These are phyloP conservation scores for Deroplatys truncata DNA, from an alignment of 2,888 invertebrate genomes.

Conservation along the genomic window DNA sequence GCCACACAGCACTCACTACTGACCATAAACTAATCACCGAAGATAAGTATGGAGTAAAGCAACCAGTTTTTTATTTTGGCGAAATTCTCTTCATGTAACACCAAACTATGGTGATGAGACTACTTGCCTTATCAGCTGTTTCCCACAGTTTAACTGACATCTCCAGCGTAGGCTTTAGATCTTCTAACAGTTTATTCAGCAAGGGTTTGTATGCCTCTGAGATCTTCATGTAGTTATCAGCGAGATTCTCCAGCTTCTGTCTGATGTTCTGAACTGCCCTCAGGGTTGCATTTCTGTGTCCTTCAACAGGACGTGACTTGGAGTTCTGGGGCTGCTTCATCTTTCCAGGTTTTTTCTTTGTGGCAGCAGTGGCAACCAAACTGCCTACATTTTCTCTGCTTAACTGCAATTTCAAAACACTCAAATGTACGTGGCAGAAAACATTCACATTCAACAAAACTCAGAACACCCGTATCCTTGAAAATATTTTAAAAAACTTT, in stretches of 20 bases:
- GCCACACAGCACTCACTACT: too few relatives aligned
- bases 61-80: too few relatives aligned
- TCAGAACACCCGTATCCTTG: too few relatives aligned
- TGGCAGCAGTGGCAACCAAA: background rate
- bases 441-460: too few relatives aligned
- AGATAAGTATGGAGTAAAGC: too few relatives aligned
- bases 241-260: slow-evolving; percentile 17
- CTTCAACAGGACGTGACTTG: background rate
- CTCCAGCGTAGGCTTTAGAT: slow-evolving; percentile 23
- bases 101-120: too few relatives aligned
- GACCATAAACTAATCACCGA: too few relatives aligned
- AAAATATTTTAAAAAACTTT: too few relatives aligned
- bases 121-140: slow-evolving; percentile 24
- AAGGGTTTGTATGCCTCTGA: slow-evolving; percentile 18
- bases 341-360: background rate
- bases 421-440: too few relatives aligned
- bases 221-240: slow-evolving; percentile 24
- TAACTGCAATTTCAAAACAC: background rate
- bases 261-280: slow-evolving; percentile 24
- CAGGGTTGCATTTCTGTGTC: slow-evolving; percentile 27
- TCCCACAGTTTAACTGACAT: slow-evolving; percentile 27
- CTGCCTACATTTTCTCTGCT: background rate
- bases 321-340: background rate
- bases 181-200: slow-evolving; percentile 27
- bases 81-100: too few relatives aligned